Base-by-base conservation (phyloP, 2,113 vertebrate species). In the Paramisgurnus dabryanus region DNA sequence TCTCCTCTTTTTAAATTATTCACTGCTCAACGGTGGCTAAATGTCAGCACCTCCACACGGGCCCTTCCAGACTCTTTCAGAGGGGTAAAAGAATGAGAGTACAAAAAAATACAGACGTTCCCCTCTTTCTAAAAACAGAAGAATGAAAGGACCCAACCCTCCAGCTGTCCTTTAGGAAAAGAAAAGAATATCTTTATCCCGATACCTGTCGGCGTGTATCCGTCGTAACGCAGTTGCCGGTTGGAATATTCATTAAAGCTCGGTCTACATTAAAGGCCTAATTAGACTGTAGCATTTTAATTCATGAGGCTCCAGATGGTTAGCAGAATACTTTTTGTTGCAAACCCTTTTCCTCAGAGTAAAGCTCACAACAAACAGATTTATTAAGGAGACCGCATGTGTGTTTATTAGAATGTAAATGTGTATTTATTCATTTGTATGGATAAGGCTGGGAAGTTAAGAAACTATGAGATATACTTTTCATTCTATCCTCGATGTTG, bases 1-100 rank as follows among this genome's bases (percentile, higher is more conserved):
- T 70, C 87, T 88, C 87, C 86, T 88, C 86, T 82, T 84, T 88
- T 76, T 88, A 85, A 89, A 91, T 90, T 91, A 91, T 89, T 88
- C 81, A 80, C 84, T 17, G 75, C 82, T 87, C 91, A 88, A 89
- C 87, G 89, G 89, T 88, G 87, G 86, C 87, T 90, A 91, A 92
- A 93, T 93, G 91, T 92, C 92, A 92, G 76, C 40, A 87, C 89
- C 86, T 88, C 87, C 39, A 55, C 77, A 74, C 15, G 17, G 68
- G 63, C 64, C 57, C n/a, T 81, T 80, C 76, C 80, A 71, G 41
- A 55, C 45, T 73, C 78, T 77, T 84, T 67, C 12, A 60, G 53
- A 55, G 53, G 34, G 80, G 71, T 60, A 65, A 43, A 80, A 76
- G 66, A 76, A 74, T 76, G 53, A 80, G 15, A 8, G 50, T 40